A percentile compares a stretch with the other conserved stretches of the same genome.
Conservation (phyloP, 2,888 invertebrate genomes). For the Melieria crassipennis region DNA sequence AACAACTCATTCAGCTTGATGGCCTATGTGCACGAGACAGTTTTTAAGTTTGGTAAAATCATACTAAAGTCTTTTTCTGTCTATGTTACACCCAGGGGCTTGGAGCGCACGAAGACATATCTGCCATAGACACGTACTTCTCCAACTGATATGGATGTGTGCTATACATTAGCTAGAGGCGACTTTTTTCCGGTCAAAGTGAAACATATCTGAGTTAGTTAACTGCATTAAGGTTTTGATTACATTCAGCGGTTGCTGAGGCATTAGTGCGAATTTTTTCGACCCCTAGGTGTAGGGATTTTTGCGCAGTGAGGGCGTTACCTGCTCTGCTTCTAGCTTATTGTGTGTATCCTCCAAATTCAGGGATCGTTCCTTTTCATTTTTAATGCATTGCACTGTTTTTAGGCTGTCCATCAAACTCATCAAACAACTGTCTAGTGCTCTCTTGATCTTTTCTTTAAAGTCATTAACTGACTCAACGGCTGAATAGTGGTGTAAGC, state of each 20-base stretch:
- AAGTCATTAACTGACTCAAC: constrained; percentile 43
- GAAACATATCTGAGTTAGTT: too few species aligned
- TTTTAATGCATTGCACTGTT: constrained; percentile 12
- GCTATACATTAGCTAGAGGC: too few species aligned
- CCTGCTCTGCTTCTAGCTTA: constrained; percentile 40
- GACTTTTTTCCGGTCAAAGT: too few species aligned
- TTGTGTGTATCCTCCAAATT: constrained; percentile 27
- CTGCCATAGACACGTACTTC: neutral
- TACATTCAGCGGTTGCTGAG: too few species aligned
- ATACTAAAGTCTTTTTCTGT: neutral
- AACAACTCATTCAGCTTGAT: constrained; percentile 33
- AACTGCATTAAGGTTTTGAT: too few species aligned
- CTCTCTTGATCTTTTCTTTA: constrained; percentile 37
- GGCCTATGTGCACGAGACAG: constrained; percentile 20
- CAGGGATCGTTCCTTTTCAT: constrained; percentile 8
- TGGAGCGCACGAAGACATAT: neutral
- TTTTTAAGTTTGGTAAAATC: neutral
- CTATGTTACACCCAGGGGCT: neutral
- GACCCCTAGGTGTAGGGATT: too few species aligned
- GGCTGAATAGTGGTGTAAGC: constrained; percentile 15
- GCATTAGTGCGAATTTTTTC: too few species aligned
- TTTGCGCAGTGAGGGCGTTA: neutral
- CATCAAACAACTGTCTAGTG: constrained; percentile 37
- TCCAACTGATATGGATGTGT: neutral
- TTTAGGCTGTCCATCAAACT: constrained; percentile 38